Evolutionary conservation across 1,140 invertebrate genomes (phyloP).

Genomic region (Portunus trituberculatus): DNA sequence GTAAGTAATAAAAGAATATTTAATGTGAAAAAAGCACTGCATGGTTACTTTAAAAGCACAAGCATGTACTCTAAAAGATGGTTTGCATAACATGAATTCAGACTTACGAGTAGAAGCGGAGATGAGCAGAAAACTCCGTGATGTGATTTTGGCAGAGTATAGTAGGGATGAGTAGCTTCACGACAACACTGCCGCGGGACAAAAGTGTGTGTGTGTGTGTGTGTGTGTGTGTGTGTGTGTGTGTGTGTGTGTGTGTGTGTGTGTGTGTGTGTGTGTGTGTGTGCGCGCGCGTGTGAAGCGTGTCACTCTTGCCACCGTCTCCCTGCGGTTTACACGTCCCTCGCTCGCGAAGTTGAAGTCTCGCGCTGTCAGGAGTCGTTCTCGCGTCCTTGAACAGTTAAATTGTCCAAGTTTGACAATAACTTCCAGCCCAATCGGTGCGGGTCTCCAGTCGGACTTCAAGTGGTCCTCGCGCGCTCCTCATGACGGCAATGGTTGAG

Average conservation of each 20-base stretch:
- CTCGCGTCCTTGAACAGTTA: neutral
- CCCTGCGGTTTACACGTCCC: neutral
- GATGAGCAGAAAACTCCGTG: too few species aligned
- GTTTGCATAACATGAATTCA: too few species aligned
- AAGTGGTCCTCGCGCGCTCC: neutral
- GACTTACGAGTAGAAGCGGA: too few species aligned
- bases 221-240: neutral
- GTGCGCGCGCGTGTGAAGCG: neutral
- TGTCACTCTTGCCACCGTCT: neutral
- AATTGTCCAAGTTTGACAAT: conserved; percentile 23
- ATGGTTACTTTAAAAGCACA: too few species aligned
- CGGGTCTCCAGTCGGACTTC: neutral
- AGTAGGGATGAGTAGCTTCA: too few species aligned
- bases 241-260: neutral
- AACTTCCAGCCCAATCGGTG: neutral
- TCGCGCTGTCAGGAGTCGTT: neutral
- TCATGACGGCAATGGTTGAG: neutral
- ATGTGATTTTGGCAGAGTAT: too few species aligned
- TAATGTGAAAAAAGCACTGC: too few species aligned
- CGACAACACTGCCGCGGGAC: too few species aligned
- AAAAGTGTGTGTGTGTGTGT: too few species aligned
- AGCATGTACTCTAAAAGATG: too few species aligned
- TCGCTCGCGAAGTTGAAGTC: neutral
- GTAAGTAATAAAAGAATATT: too few species aligned
- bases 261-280: neutral